These are phyloP conservation scores for Ichneumon xanthorius DNA, from an alignment of 2,888 invertebrate species.

Conservation along the genomic window DNA sequence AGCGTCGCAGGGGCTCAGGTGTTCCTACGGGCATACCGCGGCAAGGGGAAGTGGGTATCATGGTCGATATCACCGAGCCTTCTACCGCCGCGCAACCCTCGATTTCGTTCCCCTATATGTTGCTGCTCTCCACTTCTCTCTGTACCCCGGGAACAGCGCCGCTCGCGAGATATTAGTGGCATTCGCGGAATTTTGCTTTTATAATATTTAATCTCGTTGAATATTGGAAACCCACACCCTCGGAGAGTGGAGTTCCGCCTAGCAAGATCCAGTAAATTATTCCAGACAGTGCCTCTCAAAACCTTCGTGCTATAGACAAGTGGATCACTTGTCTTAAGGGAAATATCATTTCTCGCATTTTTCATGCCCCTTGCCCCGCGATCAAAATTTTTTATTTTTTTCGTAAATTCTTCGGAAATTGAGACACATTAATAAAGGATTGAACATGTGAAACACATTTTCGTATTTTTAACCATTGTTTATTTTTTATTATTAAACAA, in stretches of 20 bases:
- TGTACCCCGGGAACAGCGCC: slow-evolving; percentile 40
- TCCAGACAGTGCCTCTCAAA: slow-evolving; percentile 49
- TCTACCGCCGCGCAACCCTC: slow-evolving; percentile 68
- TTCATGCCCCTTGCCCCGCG: neutral
- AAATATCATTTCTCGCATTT: slow-evolving; percentile 26
- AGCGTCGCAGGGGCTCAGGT: slow-evolving; percentile 74
- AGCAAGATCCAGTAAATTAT: slow-evolving; percentile 64
- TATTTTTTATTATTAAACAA: too few species aligned
- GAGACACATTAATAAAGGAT: neutral
- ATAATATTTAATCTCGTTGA: slow-evolving; percentile 80
- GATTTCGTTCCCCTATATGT: slow-evolving; percentile 33
- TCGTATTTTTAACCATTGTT: neutral
- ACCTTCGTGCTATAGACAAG: slow-evolving; percentile 20
- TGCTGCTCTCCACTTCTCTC: slow-evolving; percentile 34
- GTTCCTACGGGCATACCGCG: slow-evolving; percentile 73
- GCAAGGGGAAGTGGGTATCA: slow-evolving; percentile 75
- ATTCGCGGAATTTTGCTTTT: slow-evolving; percentile 79
- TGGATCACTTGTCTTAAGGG: slow-evolving; percentile 43
- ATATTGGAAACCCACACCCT: slow-evolving; percentile 71
- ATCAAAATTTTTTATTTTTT: neutral
- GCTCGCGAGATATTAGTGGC: slow-evolving; percentile 70
- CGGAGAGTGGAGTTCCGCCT: neutral
- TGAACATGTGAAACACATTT: neutral
- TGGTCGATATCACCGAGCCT: slow-evolving; percentile 81
- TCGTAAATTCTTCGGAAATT: neutral